A percentile compares a stretch with the other conserved stretches of the same genome.
Conservation (phyloP, 2,797 vertebrate genomes). For the Anabacerthia variegaticeps region DNA sequence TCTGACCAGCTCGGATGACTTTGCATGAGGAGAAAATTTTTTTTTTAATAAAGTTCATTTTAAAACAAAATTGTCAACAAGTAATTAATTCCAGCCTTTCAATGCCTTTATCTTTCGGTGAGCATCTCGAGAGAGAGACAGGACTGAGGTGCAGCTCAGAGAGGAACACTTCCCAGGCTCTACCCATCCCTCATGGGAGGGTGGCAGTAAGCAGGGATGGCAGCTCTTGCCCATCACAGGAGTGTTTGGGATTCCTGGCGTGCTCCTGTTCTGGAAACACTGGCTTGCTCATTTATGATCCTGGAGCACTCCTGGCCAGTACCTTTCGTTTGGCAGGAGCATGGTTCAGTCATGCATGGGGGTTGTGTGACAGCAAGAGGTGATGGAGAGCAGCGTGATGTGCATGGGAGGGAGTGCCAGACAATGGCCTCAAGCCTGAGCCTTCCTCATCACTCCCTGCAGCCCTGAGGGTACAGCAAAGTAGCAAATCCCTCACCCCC, state of each 20-base stretch:
- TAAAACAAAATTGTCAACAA: neutral
- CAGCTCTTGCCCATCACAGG: neutral
- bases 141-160: neutral
- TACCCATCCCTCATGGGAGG: fast-evolving
- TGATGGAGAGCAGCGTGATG: fast-evolving
- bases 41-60: neutral
- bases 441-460: neutral
- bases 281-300: fast-evolving
- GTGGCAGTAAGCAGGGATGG: neutral
- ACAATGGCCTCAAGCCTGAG: neutral
- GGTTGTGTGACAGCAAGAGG: fast-evolving
- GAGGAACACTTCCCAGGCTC: neutral
- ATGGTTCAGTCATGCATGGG: fast-evolving
- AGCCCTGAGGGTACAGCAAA: too few relatives aligned
- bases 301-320: fast-evolving
- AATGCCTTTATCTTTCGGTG: neutral
- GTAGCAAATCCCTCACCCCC: neutral
- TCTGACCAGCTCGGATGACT: neutral
- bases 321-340: neutral
- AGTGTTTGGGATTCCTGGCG: fast-evolving
- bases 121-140: neutral
- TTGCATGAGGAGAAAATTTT: neutral
- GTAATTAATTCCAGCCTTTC: neutral
- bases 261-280: fast-evolving
- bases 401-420: neutral